Conservation (phyloP, 2,888 invertebrate genomes). For the Himalopsyche tibetana region DNA sequence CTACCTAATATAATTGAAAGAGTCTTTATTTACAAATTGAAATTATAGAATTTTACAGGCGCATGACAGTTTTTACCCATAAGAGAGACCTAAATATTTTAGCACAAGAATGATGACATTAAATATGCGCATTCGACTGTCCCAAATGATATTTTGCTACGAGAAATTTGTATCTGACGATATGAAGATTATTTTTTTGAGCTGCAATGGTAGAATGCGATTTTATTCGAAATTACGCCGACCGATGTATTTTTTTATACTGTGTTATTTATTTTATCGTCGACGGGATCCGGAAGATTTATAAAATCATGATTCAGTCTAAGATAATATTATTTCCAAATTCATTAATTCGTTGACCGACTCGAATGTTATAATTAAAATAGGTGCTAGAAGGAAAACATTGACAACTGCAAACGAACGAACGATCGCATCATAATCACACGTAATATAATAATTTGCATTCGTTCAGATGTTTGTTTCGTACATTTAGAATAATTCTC, state of each 20-base stretch:
- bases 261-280: conserved; percentile 37
- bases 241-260: conserved; percentile 20
- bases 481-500: conserved; percentile 11
- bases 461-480: background rate
- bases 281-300: conserved; percentile 16
- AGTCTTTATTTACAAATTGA: conserved; percentile 16
- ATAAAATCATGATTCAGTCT: conserved; percentile 46
- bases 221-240: conserved; percentile 1
- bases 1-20: conserved; percentile 9
- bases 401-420: background rate
- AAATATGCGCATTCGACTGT: background rate
- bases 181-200: background rate
- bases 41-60: background rate
- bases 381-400: conserved; percentile 31
- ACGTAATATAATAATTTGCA: background rate
- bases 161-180: background rate
- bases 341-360: conserved; percentile 8
- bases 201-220: background rate
- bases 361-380: conserved; percentile 2
- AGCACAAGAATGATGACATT: background rate
- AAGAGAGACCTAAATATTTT: conserved; percentile 34
- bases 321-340: conserved; percentile 17
- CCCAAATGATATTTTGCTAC: conserved; percentile 36
- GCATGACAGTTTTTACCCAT: background rate
- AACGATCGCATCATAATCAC: too few species aligned